phyloP scores from a whole-genome alignment of 2,888 invertebrate species.

The Tetragonula carbonaria region DNA sequence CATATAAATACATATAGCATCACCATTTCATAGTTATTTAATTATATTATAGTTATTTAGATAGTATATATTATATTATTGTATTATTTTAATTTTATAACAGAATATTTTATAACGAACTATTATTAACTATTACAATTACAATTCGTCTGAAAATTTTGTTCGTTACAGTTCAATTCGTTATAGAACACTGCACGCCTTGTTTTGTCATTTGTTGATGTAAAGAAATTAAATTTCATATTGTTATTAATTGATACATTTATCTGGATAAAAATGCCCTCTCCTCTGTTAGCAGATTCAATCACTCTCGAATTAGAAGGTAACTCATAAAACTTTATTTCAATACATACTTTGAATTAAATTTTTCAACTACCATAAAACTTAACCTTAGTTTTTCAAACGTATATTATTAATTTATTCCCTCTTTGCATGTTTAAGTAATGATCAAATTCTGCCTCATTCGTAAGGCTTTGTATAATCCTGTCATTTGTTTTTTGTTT shows the following conservation, averaged over 20 bases:
- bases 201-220: slow-evolving; percentile 29
- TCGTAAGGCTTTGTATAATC: not conserved
- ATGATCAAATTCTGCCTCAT: not conserved
- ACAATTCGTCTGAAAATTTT: no score
- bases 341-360: not conserved
- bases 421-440: not conserved
- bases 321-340: slow-evolving; percentile 37
- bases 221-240: slow-evolving; percentile 33
- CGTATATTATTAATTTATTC: not conserved
- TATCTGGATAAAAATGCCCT: slow-evolving; percentile 74
- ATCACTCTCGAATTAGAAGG: slow-evolving; percentile 73
- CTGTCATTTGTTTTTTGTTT: not conserved
- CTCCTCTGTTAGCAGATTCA: slow-evolving; percentile 75
- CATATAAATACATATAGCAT: not conserved
- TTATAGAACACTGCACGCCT: no score
- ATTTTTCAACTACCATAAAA: not conserved
- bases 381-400: slow-evolving; percentile 35
- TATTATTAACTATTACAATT: no score
- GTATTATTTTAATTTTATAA: not conserved
- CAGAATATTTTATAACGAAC: not conserved
- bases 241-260: not conserved
- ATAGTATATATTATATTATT: not conserved
- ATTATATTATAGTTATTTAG: not conserved
- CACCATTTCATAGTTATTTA: not conserved
- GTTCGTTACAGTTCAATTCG: no score